Base-by-base conservation (phyloP, 2,797 vertebrate genomes). In the Agapornis canus region DNA sequence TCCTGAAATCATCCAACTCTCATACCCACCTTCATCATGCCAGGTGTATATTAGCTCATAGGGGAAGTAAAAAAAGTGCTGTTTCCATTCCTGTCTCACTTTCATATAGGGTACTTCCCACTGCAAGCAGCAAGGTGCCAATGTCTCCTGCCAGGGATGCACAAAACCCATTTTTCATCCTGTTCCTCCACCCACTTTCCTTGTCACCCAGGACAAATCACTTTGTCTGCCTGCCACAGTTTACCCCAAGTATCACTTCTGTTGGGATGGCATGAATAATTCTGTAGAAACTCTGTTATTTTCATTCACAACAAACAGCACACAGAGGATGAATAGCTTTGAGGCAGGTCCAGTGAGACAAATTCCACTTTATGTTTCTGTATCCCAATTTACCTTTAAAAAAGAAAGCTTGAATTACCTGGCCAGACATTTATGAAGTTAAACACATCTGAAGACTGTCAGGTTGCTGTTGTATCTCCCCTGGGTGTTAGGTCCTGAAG, bases 231-330 rank as follows among this genome's bases (percentile, higher is more conserved):
- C 71, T 94, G 76, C 56, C 65, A 2, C 47, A 71, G 60, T 40
- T 88, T 49, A 86, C 69, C 54, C 48, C 61, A 91, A 5, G 88
- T 92, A 63, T 80, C 71, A 48, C 82, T 92, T 77, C 79, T 81
- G 40, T 61, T 82, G 65, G 82, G 65, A 94, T 83, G 69, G 29
- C 57, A 75, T 91, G 65, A 95, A 61, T 90, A 49, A 81, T 71
- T 66, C 89, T 77, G 49, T 37, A 82, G 89, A 85, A 92, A 89
- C 82, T 73, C 78, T 92, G 84, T 8, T 87, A 0, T 64, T 72
- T 60, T 89, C 63, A 72, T 85, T 93, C 75, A 42, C 40, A 47
- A 5, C 48, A 73, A 23, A 27, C 40, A 91, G 69, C 51, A 45
- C 27, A 32, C 21, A 80, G 43, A 86, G 60, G 40, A 70, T 0